These are phyloP conservation scores for Idaea straminata DNA, from an alignment of 2,888 invertebrate species.

Conservation along the genomic window DNA sequence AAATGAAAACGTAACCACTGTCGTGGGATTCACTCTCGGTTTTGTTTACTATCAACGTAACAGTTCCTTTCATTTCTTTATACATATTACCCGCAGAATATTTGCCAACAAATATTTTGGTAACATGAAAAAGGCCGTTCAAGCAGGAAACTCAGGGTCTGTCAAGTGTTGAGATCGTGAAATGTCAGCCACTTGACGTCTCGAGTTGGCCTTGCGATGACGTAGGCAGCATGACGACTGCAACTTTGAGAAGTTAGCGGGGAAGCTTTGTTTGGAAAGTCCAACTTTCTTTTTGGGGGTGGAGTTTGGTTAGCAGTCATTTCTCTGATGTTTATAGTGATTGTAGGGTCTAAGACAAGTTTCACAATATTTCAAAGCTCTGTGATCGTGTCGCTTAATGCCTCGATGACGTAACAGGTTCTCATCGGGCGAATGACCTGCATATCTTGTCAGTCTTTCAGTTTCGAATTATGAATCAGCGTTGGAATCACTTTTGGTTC, in stretches of 20 bases:
- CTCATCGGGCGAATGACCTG: background rate
- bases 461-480: background rate
- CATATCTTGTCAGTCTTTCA: background rate
- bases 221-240: slow-evolving; percentile 20
- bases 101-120: background rate
- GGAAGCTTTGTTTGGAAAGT: background rate
- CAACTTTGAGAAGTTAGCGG: background rate
- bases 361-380: background rate
- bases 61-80: background rate
- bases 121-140: background rate
- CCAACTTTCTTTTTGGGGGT: slow-evolving; percentile 1
- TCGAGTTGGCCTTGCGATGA: slow-evolving; percentile 30
- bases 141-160: background rate
- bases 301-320: background rate
- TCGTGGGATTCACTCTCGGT: slow-evolving; percentile 4
- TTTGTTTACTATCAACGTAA: background rate
- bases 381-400: background rate
- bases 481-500: background rate
- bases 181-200: slow-evolving; percentile 14
- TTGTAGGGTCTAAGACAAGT: background rate
- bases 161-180: slow-evolving; percentile 8
- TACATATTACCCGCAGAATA: background rate
- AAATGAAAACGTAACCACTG: slow-evolving; percentile 2
- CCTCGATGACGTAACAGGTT: background rate
- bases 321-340: background rate